phyloP scores from a whole-genome alignment of 2,888 invertebrate genomes.

The Leptinotarsa haldemani region DNA sequence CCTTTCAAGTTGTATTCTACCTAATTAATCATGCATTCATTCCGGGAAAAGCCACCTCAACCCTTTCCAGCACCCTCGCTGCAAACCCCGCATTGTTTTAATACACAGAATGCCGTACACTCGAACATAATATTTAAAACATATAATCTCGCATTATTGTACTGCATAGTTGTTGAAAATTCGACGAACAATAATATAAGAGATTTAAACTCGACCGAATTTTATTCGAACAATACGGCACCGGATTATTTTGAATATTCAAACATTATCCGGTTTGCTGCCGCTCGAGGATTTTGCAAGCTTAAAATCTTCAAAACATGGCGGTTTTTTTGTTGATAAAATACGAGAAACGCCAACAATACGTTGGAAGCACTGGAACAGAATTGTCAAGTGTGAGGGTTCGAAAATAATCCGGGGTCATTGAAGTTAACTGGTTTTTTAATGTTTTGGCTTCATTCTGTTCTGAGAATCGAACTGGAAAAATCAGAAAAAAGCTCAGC shows the following conservation, averaged over 20 bases:
- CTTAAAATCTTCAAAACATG: slow-evolving; percentile 32
- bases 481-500: not conserved
- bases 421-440: slow-evolving; percentile 6
- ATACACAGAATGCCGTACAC: slow-evolving; percentile 9
- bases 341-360: slow-evolving; percentile 8
- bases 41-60: slow-evolving; percentile 7
- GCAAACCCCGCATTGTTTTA: slow-evolving; percentile 18
- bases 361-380: not conserved
- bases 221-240: slow-evolving; percentile 40
- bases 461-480: not conserved
- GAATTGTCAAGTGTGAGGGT: slow-evolving; percentile 17
- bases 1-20: not conserved
- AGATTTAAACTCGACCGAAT: slow-evolving; percentile 38
- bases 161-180: slow-evolving; percentile 40
- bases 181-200: slow-evolving; percentile 38
- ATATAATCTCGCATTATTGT: slow-evolving; percentile 33
- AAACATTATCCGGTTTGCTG: slow-evolving; percentile 33
- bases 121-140: slow-evolving; percentile 36
- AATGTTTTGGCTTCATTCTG: not conserved
- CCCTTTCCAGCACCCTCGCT: not conserved
- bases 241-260: slow-evolving; percentile 40
- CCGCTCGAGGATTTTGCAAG: slow-evolving; percentile 26
- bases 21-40: slow-evolving; percentile 19
- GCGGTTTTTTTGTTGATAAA: slow-evolving; percentile 18
- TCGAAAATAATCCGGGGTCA: slow-evolving; percentile 14